Evolutionary conservation across 2,888 invertebrate genomes (phyloP), one percentile per base, ranked within the genome.

Genomic region (Limnephilus lunatus): DNA sequence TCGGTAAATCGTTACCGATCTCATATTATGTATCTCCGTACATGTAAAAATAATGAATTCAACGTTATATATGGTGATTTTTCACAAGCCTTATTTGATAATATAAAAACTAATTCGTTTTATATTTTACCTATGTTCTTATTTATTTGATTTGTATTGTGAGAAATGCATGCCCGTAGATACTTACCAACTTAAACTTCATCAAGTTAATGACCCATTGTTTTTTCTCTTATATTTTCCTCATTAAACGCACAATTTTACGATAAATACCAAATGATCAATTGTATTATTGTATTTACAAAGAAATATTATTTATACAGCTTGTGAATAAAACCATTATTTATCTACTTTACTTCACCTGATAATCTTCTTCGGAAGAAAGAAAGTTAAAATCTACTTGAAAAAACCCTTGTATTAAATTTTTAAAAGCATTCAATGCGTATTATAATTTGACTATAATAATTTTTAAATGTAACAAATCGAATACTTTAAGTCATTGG

Each of bases 1-100:
- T 48, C 14, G 14, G 14, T 48, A 14, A 48, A 48, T n/a, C n/a
- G n/a, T n/a, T n/a, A n/a, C n/a, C n/a, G n/a, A n/a, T n/a, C n/a
- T n/a, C n/a, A n/a, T n/a, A n/a, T n/a, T n/a, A n/a, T 68, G 7
- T 7, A 25, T 2, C 0, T 9, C 7, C 0, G 9, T 9, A 25
- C 25, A 1, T 25, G 68, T n/a, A 68, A 68, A 25, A n/a, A 9
- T 68, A 3, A 1, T 68, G 25, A 68, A 25, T 68, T 53, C 5
- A 53, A 53, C 25, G 4, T 15, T 19, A 48, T 48, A 0, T 9
- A 68, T 0, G n/a, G n/a, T 68, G 68, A 1, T 9, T 68, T 68
- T 68, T 68, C 0, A 53, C 19, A 19, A 1, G 2, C 12, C 2
- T 14, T 2, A 14, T 44, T 48, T 15, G 15, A 15, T 14, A 48